Percentiles rank a stretch among this genome's conserved stretches.
phyloP scores from a whole-genome alignment of 1,140 invertebrate species.

The Drosophila obscura region DNA sequence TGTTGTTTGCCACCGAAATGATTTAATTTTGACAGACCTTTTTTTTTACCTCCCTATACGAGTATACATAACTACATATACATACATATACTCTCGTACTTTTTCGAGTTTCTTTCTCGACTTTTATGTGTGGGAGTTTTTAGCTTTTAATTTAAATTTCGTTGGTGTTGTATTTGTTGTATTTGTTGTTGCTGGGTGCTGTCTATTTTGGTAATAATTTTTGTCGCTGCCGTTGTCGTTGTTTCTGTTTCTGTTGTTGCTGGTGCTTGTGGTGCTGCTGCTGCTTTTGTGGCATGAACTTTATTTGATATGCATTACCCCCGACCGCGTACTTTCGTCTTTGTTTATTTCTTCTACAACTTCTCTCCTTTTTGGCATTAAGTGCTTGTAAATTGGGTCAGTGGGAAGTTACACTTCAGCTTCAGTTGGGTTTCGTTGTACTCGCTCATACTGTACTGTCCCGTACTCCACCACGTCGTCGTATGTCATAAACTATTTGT shows the following conservation, averaged over 20 bases:
- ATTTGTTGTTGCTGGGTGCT: constrained; percentile 58
- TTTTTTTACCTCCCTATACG: constrained; percentile 42
- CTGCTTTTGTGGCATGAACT: constrained; percentile 57
- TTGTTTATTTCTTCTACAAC: constrained; percentile 82
- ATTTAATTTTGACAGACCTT: constrained; percentile 82
- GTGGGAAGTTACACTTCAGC: constrained; percentile 81
- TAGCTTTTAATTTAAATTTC: constrained; percentile 80
- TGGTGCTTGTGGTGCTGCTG: constrained; percentile 31
- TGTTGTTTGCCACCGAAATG: constrained; percentile 81
- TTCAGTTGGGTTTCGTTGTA: constrained; percentile 27
- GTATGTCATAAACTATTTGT: constrained; percentile 81
- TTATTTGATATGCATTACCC: constrained; percentile 83
- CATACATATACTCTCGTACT: constrained; percentile 1
- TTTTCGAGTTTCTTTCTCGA: constrained; percentile 73
- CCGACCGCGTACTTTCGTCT: constrained; percentile 73
- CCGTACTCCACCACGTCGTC: constrained; percentile 49
- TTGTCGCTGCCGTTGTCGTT: constrained; percentile 45
- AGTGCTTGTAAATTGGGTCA: constrained; percentile 83
- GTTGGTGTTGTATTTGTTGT: constrained; percentile 19
- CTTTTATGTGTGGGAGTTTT: constrained; percentile 83
- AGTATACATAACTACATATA: constrained; percentile 4
- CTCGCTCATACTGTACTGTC: constrained; percentile 2
- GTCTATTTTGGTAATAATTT: constrained; percentile 67
- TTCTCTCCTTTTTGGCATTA: constrained; percentile 81
- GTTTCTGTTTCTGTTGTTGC: constrained; percentile 20